phyloP scores from a whole-genome alignment of 2,888 invertebrate genomes.

The Epistrophe eligans region DNA sequence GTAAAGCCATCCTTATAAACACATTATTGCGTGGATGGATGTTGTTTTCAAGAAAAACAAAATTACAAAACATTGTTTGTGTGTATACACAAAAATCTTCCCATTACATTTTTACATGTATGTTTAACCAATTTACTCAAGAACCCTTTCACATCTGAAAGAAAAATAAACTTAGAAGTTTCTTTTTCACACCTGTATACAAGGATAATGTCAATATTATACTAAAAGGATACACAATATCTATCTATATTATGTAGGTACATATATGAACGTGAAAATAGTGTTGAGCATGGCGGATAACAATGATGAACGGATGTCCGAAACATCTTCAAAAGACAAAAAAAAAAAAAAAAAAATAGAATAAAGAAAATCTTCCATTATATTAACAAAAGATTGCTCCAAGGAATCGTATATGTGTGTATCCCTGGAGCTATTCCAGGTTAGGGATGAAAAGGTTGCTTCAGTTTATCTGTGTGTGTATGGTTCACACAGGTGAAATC shows the following conservation, averaged over 20 bases:
- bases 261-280: background rate
- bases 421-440: slow-evolving; percentile 5
- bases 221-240: background rate
- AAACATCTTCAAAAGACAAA: slow-evolving; percentile 45
- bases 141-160: background rate
- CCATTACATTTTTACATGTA: background rate
- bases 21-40: background rate
- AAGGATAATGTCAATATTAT: slow-evolving; percentile 41
- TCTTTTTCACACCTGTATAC: slow-evolving; percentile 30
- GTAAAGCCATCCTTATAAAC: slow-evolving; percentile 12
- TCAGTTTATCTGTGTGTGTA: background rate
- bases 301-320: slow-evolving; percentile 65
- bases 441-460: slow-evolving; percentile 10
- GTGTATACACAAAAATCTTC: slow-evolving; percentile 3
- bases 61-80: background rate
- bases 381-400: slow-evolving; percentile 43
- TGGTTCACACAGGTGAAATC: slow-evolving; percentile 56
- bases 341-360: background rate
- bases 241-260: background rate
- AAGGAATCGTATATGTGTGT: background rate
- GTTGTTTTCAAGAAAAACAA: slow-evolving; percentile 7
- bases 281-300: slow-evolving; percentile 15
- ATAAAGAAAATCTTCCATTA: background rate
- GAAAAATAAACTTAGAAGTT: slow-evolving; percentile 27
- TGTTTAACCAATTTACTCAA: slow-evolving; percentile 23